A percentile compares a stretch with the other conserved stretches of the same genome.
phyloP scores from a whole-genome alignment of 2,113 vertebrate species.

The Beaufortia kweichowensis region DNA sequence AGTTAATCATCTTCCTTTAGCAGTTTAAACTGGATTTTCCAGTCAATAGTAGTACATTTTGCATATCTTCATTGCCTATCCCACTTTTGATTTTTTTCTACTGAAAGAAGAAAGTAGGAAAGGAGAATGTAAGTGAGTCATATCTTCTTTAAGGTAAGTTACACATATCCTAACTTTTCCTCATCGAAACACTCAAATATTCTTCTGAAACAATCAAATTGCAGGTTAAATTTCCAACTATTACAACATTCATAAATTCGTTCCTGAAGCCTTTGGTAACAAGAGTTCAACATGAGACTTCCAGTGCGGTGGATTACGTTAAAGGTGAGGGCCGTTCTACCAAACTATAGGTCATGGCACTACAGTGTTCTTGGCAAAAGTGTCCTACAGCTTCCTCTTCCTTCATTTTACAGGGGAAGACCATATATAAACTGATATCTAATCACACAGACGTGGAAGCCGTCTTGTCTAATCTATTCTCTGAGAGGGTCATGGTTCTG shows the following conservation, averaged over 20 bases:
- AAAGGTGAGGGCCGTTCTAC: conserved; percentile 26
- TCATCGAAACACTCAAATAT: conserved; percentile 11
- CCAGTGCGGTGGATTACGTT: conserved; percentile 33
- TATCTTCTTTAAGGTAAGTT: neutral
- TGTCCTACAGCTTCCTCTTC: neutral
- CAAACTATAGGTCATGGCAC: conserved; percentile 11
- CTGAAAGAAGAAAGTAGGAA: neutral
- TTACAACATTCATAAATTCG: conserved; percentile 70
- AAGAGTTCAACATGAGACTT: conserved; percentile 41
- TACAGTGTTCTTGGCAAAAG: conserved; percentile 15
- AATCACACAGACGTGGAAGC: conserved; percentile 31
- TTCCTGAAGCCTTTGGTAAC: conserved; percentile 75
- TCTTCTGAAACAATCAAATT: conserved; percentile 37
- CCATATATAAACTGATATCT: conserved; percentile 24
- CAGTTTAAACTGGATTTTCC: no score
- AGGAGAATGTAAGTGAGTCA: conserved; percentile 27
- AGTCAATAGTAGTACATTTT: neutral
- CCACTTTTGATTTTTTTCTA: conserved; percentile 21
- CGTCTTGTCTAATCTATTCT: conserved; percentile 54
- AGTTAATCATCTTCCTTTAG: neutral
- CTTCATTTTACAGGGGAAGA: conserved; percentile 31
- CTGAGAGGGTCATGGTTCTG: conserved; percentile 29
- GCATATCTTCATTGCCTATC: neutral
- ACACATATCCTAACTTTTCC: conserved; percentile 13
- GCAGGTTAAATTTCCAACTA: conserved; percentile 49